Evolutionary conservation across 2,797 vertebrate species (phyloP), one percentile per base, ranked within the genome.

Genomic region (Tympanoctomys barrerae): DNA sequence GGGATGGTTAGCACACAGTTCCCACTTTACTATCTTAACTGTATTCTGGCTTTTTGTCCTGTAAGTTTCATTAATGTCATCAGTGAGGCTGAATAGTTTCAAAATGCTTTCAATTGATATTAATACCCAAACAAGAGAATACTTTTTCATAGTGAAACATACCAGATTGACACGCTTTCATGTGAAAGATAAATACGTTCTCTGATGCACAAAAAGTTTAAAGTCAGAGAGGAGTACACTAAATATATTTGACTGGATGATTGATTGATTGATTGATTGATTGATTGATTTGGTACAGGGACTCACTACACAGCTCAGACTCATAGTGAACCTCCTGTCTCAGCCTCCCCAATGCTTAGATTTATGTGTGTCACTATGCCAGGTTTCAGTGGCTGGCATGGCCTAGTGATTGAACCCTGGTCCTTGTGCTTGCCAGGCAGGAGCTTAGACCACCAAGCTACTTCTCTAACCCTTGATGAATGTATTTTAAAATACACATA

Each of bases 81-180:
- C 70, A 89, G 31, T 33, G 61, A 94, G 83, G 14, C 39, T 24
- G 52, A 95, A 94, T 4, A 39, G 16, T 88, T 92, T 93, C 11
- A 78, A 94, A 96, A 87, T 85, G 33, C 57, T 79, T 96, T 95
- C 87, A 91, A 91, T 36, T 94, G 86, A 59, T 91, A 94, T 42
- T 54, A 73, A 94, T 68, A 26, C 12, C 49, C 75, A 87, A 64
- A 86, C 26, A 87, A 91, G 59, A 90, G 83, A 42, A 70, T 36
- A 42, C 7, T 68, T 92, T 93, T 90, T 31, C 21, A 57, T 46
- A 75, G 12, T 77, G 71, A 90, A 88, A 68, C 19, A 71, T 19
- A 91, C 57, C n/a, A 84, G 64, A 62, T 80, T 83, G 59, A 83
- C 0, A 82, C 13, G 22, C 90, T 91, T 93, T 80, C 52, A 57